Conservation (phyloP, 2,888 invertebrate species). For the Helicoverpa assulta region DNA sequence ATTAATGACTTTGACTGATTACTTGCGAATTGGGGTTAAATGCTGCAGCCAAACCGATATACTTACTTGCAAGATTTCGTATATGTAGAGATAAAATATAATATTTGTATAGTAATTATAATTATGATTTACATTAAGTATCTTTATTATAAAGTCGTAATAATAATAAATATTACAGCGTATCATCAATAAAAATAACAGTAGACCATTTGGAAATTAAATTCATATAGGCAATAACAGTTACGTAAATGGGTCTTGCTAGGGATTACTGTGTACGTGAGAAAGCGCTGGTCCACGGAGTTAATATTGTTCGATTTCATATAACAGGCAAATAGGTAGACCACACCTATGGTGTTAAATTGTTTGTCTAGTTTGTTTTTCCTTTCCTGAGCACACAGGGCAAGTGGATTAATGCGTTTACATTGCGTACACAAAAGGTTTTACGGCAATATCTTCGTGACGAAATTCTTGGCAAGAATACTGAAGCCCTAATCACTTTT, state of each 20-base stretch:
- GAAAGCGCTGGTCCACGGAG: constrained; percentile 33
- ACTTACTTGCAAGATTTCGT: neutral
- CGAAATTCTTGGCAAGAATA: neutral
- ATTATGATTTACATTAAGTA: neutral
- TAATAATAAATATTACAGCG: constrained; percentile 30
- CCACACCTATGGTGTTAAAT: constrained; percentile 22
- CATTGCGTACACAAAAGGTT: constrained; percentile 1
- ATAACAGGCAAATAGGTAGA: constrained; percentile 45
- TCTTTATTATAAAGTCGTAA: constrained; percentile 5
- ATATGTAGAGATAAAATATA: neutral
- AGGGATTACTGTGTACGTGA: constrained; percentile 60
- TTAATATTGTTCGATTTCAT: constrained; percentile 50
- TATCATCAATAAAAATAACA: constrained; percentile 33
- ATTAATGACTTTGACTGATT: constrained; percentile 39
- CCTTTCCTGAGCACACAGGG: neutral
- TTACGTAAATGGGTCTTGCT: constrained; percentile 24
- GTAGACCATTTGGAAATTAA: constrained; percentile 31
- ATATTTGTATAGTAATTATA: constrained; percentile 2
- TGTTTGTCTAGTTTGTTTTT: constrained; percentile 16
- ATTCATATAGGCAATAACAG: constrained; percentile 44
- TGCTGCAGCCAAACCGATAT: constrained; percentile 6
- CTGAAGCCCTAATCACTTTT: neutral
- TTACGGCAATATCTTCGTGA: neutral
- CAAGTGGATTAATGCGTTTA: constrained; percentile 2
- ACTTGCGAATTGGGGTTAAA: constrained; percentile 8